Conservation (phyloP, 2,797 vertebrate genomes). For the Sciurus carolinensis region DNA sequence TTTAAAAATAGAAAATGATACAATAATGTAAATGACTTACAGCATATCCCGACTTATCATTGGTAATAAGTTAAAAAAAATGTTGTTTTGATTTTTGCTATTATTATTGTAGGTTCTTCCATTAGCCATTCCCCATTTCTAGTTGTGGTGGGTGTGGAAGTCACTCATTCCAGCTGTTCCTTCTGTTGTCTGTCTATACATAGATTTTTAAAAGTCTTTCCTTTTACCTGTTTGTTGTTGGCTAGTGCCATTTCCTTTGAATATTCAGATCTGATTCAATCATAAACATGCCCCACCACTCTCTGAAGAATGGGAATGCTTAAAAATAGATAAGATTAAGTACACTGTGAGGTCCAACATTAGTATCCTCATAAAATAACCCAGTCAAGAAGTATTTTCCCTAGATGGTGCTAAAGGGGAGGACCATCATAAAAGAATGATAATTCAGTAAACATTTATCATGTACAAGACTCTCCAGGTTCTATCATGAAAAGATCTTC, state of each 20-base stretch:
- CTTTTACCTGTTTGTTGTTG: not conserved
- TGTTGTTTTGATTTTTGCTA: not conserved
- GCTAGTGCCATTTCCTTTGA: not conserved
- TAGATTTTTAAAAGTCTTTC: not conserved
- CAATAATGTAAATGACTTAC: not conserved
- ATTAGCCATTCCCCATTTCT: not conserved
- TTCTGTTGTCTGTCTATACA: not conserved
- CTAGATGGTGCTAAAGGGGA: not conserved
- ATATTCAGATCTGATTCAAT: not conserved
- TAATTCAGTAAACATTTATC: not conserved
- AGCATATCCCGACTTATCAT: not conserved
- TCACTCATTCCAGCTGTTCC: not conserved
- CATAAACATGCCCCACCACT: not conserved
- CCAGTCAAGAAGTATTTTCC: not conserved
- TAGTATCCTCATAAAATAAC: not conserved
- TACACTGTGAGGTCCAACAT: not conserved
- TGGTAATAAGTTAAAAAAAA: not conserved
- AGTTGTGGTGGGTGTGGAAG: no score
- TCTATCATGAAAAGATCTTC: conserved; percentile 9
- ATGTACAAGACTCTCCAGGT: not conserved
- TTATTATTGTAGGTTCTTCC: not conserved
- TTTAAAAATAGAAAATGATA: not conserved
- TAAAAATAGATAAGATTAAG: not conserved
- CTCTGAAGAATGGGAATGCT: not conserved
- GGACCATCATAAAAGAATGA: not conserved